Evolutionary conservation across 2,888 invertebrate species (phyloP), one percentile per base, ranked within the genome.

Genomic region (Metellina segmentata): DNA sequence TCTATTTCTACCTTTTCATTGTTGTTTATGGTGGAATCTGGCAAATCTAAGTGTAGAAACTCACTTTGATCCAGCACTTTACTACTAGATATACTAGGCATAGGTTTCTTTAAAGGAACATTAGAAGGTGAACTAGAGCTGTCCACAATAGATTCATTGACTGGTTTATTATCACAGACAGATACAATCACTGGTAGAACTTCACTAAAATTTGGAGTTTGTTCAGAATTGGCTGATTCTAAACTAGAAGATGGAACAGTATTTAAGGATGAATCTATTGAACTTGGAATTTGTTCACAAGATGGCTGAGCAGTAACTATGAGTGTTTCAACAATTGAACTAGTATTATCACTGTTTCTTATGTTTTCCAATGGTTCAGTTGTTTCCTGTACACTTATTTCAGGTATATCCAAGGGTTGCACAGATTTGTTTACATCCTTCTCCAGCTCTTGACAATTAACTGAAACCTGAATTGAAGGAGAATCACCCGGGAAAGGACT

Each of bases 401-500:
- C 78, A 75, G 48, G 34, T 34, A 48, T 19, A 48, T 34, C 13
- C 1, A 16, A 9, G 1, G 61, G 16, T 61, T 61, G 61, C 34
- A 34, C 34, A 34, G 7, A 7, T 51, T 11, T n/a, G 52, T 82
- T 82, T 72, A 20, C 71, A n/a, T 72, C 19, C 6, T 72, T 52
- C 20, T 48, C 20, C 6, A 52, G 49, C 51, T 72, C 72, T 82
- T 82, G 52, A 34, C 0, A 13, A 52, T 82, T 20, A 11, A 20
- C 19, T 52, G 71, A 19, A 7, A 72, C 19, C 49, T 72, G 72
- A 51, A 51, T 9, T 48, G 72, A 5, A 19, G 74, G 75, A 6
- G 89, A 71, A 75, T 91, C 91, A 16, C 61, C 71, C 9, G 93
- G 93, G 75, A 93, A 93, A 77, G 88, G 79, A 85, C 85, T 88